Percentiles rank a stretch among this genome's conserved stretches.
These are phyloP conservation scores for Aphis gossypii DNA, from an alignment of 1,140 invertebrate species.

Conservation along the genomic window DNA sequence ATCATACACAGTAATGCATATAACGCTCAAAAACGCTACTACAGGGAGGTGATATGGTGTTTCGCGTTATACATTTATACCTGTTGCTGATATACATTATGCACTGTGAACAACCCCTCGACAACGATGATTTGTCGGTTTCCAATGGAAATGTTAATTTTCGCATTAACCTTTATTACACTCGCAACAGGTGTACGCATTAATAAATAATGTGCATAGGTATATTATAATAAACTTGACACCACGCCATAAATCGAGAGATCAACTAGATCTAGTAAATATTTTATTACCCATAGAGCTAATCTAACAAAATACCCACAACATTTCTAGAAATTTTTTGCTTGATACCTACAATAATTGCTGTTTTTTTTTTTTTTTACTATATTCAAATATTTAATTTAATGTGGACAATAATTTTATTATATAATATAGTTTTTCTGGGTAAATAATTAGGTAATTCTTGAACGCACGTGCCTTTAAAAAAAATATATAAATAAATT, in stretches of 20 bases:
- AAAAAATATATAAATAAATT: background rate
- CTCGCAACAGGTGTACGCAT: background rate
- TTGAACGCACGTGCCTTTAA: background rate
- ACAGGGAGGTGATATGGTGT: background rate
- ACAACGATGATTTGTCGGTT: constrained; percentile 45
- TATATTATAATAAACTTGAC: background rate
- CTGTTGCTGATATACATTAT: constrained; percentile 8
- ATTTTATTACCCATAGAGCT: background rate
- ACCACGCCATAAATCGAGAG: background rate
- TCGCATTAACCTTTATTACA: constrained; percentile 28
- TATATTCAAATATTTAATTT: too few relatives aligned
- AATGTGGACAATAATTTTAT: background rate
- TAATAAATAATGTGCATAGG: background rate
- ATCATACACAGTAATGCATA: background rate
- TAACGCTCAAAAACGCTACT: background rate
- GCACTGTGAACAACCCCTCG: constrained; percentile 40
- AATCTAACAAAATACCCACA: background rate
- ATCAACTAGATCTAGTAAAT: background rate
- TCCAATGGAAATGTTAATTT: constrained; percentile 46
- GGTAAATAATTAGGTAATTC: background rate
- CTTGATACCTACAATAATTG: background rate
- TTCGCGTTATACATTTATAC: background rate
- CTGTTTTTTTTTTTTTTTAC: background rate
- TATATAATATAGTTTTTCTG: background rate
- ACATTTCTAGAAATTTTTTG: background rate